Evolutionary conservation across 2,888 invertebrate genomes (phyloP).

Genomic region (Nomada flava): DNA sequence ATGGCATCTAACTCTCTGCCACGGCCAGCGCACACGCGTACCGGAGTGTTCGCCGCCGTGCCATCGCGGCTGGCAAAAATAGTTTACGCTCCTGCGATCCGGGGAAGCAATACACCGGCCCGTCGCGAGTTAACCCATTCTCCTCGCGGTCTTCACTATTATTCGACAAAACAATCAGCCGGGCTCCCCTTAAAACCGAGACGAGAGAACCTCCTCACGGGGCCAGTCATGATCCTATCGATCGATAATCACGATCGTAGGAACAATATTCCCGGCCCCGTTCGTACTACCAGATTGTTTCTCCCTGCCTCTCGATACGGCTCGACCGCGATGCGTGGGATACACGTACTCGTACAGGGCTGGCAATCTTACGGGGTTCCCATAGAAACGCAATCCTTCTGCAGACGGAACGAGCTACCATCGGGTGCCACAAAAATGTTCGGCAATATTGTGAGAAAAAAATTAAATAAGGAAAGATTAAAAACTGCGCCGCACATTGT

Average conservation of each 20-base stretch:
- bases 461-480: not conserved
- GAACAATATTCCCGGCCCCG: conserved; percentile 55
- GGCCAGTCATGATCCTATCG: conserved; percentile 57
- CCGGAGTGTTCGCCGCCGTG: conserved; percentile 9
- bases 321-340: conserved; percentile 5
- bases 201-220: conserved; percentile 14
- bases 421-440: not conserved
- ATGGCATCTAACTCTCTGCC: conserved; percentile 54
- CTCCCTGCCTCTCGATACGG: not conserved
- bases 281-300: conserved; percentile 52
- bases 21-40: not conserved
- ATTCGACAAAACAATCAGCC: conserved; percentile 60
- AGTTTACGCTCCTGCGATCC: conserved; percentile 44
- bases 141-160: conserved; percentile 50
- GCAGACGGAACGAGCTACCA: conserved; percentile 17
- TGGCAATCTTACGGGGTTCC: not conserved
- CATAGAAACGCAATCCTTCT: conserved; percentile 37
- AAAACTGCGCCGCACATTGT: not conserved
- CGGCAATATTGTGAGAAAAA: too few species aligned
- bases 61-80: conserved; percentile 41
- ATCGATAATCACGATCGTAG: conserved; percentile 65
- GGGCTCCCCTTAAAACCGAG: conserved; percentile 24
- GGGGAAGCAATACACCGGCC: conserved; percentile 2
- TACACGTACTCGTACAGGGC: not conserved
- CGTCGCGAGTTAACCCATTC: conserved; percentile 56